phyloP scores from a whole-genome alignment of 2,888 invertebrate species.

The Standfussiana lucernea region DNA sequence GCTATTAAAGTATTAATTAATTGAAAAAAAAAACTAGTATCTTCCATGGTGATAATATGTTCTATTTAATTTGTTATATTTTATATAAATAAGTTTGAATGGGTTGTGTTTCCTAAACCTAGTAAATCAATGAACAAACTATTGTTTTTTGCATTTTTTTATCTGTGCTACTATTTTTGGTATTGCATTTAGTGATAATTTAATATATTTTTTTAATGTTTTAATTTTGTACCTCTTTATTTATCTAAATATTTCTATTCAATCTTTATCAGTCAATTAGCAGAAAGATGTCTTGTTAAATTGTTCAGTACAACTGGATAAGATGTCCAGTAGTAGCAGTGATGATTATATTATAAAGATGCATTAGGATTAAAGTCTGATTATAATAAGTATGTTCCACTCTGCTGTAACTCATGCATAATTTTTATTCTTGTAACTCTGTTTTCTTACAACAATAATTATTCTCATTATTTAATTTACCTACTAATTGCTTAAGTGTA shows the following conservation, averaged over 20 bases:
- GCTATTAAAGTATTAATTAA: conserved; percentile 50
- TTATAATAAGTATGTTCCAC: conserved; percentile 43
- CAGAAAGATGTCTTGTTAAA: conserved; percentile 16
- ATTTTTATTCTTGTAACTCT: background rate
- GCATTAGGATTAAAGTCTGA: conserved; percentile 59
- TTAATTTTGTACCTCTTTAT: conserved; percentile 50
- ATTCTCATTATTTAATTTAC: conserved; percentile 8
- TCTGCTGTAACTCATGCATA: conserved; percentile 1
- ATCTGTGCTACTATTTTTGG: conserved; percentile 29
- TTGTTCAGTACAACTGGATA: conserved; percentile 14
- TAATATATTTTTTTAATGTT: conserved; percentile 21
- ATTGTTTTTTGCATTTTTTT: conserved; percentile 33
- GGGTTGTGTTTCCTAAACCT: conserved; percentile 65
- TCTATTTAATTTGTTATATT: conserved; percentile 38
- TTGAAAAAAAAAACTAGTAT: conserved; percentile 1
- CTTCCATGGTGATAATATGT: conserved; percentile 38
- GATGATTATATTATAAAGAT: conserved; percentile 12
- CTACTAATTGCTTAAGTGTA: conserved; percentile 34
- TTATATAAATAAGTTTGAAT: conserved; percentile 45
- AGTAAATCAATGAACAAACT: conserved; percentile 57
- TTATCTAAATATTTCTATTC: conserved; percentile 25
- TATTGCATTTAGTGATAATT: conserved; percentile 45
- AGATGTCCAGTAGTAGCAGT: conserved; percentile 22
- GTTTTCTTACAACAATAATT: conserved; percentile 2
- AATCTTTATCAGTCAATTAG: conserved; percentile 26